Evolutionary conservation across 2,888 invertebrate species (phyloP), one percentile per base, ranked within the genome.

Genomic region (Eledona agricola): DNA sequence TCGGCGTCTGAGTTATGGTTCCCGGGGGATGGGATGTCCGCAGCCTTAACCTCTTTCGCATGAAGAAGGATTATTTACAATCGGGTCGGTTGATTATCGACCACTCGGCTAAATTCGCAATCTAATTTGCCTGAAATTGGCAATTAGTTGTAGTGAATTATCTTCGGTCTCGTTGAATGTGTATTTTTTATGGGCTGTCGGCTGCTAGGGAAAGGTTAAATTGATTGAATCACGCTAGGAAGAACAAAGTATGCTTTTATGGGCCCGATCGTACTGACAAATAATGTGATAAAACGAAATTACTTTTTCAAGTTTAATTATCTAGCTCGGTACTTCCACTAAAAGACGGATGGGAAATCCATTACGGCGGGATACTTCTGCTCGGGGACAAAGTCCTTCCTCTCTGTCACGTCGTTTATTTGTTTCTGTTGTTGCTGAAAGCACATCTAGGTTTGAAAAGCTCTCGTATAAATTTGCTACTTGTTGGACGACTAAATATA

Each of bases 291-390:
- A 54, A 57, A 60, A 59, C 55, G 50, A 56, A 58, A 59, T 61
- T 61, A 59, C 61, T 59, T 56, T 60, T 59, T 61, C 58, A 58
- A 61, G 57, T 61, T 61, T 59, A 61, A 61, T 61, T 61, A 61
- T 59, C 58, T 47, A 52, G 50, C 54, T 47, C 40, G 51, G 55
- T 61, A 45, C 51, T 52, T 50, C 38, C 31, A 50, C 54, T 42
- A 46, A 58, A 55, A 60, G 58, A 58, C 55, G 50, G 54, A 58
- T 60, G 58, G 54, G 49, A 60, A 60, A 58, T 58, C 60, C 60
- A 60, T 60, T 60, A 60, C 52, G 49, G 23, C 25, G 23, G 19
- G 50, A 55, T 55, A 55, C 55, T 42, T 34, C 45, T 45, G 45
- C 37, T 23, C 17, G 7, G 3, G 7, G 9, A 19, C 3, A 3